A percentile compares a stretch with the other conserved stretches of the same genome.
Evolutionary conservation across 2,888 invertebrate genomes (phyloP).

Genomic region (Oligia latruncula): DNA sequence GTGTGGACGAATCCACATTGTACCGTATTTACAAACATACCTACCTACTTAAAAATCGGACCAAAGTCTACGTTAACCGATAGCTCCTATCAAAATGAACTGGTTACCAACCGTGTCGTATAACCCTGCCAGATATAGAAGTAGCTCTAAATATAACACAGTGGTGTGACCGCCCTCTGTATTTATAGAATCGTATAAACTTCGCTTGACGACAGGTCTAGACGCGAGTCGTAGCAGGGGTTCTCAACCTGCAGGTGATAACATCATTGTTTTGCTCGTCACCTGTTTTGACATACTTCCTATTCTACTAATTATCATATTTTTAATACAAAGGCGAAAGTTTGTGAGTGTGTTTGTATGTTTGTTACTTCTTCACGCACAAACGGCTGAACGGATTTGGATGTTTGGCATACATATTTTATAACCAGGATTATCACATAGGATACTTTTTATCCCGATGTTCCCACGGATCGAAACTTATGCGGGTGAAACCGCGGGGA

Average conservation of each 20-base stretch:
- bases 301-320: background rate
- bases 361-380: background rate
- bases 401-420: background rate
- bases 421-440: background rate
- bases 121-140: conserved; percentile 36
- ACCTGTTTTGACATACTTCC: conserved; percentile 27
- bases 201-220: conserved; percentile 46
- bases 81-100: conserved; percentile 35
- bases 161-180: conserved; percentile 20
- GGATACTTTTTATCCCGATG: background rate
- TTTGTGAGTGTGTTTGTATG: no score
- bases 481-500: background rate
- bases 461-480: background rate
- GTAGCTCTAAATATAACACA: conserved; percentile 15
- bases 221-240: conserved; percentile 30
- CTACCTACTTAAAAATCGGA: conserved; percentile 27
- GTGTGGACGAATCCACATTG: background rate
- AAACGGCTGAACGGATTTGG: background rate
- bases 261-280: conserved; percentile 22
- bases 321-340: background rate
- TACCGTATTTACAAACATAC: conserved; percentile 25
- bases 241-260: conserved; percentile 38
- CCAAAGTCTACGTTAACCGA: conserved; percentile 35
- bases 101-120: conserved; percentile 39
- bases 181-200: conserved; percentile 43